Evolutionary conservation across 1,140 invertebrate genomes (phyloP), one percentile per base, ranked within the genome.

Genomic region (Cotesia glomerata): DNA sequence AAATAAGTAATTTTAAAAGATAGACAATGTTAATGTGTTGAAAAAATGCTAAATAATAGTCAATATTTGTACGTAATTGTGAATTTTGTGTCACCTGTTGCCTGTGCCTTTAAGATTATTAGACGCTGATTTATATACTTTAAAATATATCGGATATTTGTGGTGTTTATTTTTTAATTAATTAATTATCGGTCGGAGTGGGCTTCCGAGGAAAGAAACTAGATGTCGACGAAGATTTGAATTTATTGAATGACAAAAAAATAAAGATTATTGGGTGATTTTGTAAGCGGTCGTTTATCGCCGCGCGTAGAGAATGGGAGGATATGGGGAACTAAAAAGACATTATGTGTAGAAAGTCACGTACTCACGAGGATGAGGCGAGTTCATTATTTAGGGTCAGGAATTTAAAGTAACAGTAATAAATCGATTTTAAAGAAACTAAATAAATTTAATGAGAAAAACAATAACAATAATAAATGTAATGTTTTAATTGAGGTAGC

Each of bases 51-150:
- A 49, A 76, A 73, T 58, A 32, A 58, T 76, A 74, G 71, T 76
- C 72, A 73, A 73, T 75, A 75, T 73, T 70, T 75, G 71, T 75
- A 75, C 66, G 74, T 76, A 78, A 76, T 79, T 79, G 76, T 78
- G 74, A 67, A 78, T 78, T 80, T 75, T 75, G 76, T 81, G 79
- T 78, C 76, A 82, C 79, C 79, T 66, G 80, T 85, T 86, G 84
- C 81, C 82, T 77, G 80, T 86, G 84, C 81, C 85, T 85, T 85
- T 82, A 76, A 85, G 76, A 84, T 82, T 76, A 74, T 74, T 79
- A 81, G 77, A 75, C 77, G 76, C 75, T 76, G 80, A 79, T 78
- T 62, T 77, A 54, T 54, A 14, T 54, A 51, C n/a, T 79, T 80
- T 79, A 18, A 52, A 68, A 75, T 9, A 11, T 45, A 45, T 75